These are phyloP conservation scores for Arrhamphus sclerolepis DNA, from an alignment of 2,797 vertebrate species.

Conservation along the genomic window DNA sequence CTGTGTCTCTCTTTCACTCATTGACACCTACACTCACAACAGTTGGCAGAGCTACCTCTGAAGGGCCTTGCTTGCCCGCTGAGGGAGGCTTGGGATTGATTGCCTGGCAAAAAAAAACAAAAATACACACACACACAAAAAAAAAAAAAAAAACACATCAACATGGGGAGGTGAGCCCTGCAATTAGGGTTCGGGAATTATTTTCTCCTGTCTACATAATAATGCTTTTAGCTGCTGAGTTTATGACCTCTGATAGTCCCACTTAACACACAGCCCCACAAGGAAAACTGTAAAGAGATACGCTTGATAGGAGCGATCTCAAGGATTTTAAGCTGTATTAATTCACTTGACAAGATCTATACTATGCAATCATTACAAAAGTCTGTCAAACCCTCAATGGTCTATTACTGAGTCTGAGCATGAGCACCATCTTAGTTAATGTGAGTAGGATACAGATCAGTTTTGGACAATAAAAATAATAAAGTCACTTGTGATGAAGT, in stretches of 20 bases:
- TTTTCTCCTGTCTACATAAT: neutral
- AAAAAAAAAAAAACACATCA: neutral
- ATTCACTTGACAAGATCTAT: too few relatives aligned
- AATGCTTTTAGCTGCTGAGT: slow-evolving; percentile 1
- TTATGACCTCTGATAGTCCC: neutral
- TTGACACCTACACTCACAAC: neutral
- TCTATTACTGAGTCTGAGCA: too few relatives aligned
- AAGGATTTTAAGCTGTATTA: neutral
- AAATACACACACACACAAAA: too few relatives aligned
- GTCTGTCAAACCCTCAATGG: too few relatives aligned
- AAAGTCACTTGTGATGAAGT: too few relatives aligned
- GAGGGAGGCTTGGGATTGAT: neutral
- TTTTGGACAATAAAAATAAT: too few relatives aligned
- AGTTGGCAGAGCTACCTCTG: neutral
- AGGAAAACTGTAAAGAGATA: neutral
- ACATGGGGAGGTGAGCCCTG: neutral
- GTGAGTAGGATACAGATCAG: too few relatives aligned
- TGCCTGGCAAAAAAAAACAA: slow-evolving; percentile 3
- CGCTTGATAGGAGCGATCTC: neutral
- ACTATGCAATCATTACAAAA: too few relatives aligned
- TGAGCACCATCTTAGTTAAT: too few relatives aligned
- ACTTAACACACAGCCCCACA: neutral
- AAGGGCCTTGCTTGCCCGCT: neutral
- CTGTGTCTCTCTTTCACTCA: neutral
- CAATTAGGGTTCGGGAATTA: neutral